These are phyloP conservation scores for Parochlus steinenii DNA, from an alignment of 2,888 invertebrate genomes.

Conservation along the genomic window DNA sequence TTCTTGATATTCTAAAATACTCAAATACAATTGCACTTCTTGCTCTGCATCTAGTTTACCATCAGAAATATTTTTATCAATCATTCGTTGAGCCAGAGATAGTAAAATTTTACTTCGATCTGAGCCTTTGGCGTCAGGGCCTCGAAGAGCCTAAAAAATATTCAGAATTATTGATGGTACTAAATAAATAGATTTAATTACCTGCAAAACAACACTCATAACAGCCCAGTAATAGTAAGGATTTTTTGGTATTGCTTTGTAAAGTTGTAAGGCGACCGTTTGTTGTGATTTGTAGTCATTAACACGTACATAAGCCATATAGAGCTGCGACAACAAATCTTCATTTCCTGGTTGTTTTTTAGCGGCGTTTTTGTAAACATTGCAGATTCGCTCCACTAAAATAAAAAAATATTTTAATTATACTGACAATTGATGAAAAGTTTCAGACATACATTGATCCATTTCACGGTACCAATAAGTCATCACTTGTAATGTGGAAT, in stretches of 20 bases:
- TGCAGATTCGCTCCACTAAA: slow-evolving; percentile 75
- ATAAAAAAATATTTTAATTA: slow-evolving; percentile 17
- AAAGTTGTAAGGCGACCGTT: slow-evolving; percentile 72
- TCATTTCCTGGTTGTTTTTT: slow-evolving; percentile 76
- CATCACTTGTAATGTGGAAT: slow-evolving; percentile 87
- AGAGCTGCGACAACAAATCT: slow-evolving; percentile 82
- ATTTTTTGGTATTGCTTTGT: slow-evolving; percentile 81
- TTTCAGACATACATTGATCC: slow-evolving; percentile 57
- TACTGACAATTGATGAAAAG: neutral
- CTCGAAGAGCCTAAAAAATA: slow-evolving; percentile 27
- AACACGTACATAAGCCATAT: slow-evolving; percentile 87
- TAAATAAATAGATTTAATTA: slow-evolving; percentile 22
- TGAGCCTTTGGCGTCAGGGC: slow-evolving; percentile 32
- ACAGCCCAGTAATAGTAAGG: slow-evolving; percentile 98
- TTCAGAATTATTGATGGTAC: slow-evolving; percentile 2
- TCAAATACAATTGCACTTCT: slow-evolving; percentile 79
- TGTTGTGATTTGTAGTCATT: slow-evolving; percentile 84
- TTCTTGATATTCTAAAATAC: slow-evolving; percentile 64
- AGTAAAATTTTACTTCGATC: slow-evolving; percentile 54
- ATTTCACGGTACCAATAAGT: slow-evolving; percentile 88
- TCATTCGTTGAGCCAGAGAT: slow-evolving; percentile 85
- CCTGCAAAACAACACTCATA: slow-evolving; percentile 92
- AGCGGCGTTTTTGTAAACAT: slow-evolving; percentile 76
- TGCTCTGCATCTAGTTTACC: slow-evolving; percentile 85
- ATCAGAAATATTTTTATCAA: slow-evolving; percentile 72